Evolutionary conservation across 2,797 vertebrate genomes (phyloP), one percentile per base, ranked within the genome.

Genomic region (Pantherophis vulpinus): DNA sequence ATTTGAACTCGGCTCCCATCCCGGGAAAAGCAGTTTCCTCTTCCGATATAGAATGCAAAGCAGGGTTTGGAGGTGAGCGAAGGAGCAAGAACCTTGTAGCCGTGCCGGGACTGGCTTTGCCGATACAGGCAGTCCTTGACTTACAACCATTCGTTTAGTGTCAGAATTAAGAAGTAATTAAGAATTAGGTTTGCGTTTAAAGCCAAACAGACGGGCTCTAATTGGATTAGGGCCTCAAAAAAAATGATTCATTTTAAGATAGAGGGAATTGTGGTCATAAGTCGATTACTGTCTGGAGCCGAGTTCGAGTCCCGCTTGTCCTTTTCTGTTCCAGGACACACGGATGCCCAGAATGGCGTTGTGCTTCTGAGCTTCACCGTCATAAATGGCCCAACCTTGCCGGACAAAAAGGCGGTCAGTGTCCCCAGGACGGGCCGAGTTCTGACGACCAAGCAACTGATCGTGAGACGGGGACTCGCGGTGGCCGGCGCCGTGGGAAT

Each of bases 331-430:
- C 54, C 94, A 97, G 97, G 95, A 0, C 94, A 94, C 14, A 0
- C 74, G 0, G 96, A 97, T 0, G 1, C 0, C 0, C 94, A 92
- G 66, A 92, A 29, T 0, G 91, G 96, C 0, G 51, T 96, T 0
- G 66, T 95, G 59, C 97, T 97, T 20, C 91, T 2, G 0, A 87
- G 95, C 89, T 91, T 95, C 91, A 96, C 94, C 56, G 92, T 5
- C 42, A 25, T 1, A 0, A 96, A 96, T 2, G 92, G 90, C 1
- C 14, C n/a, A 0, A 1, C 0, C 0, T 86, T 59, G 20, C 89
- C 25, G 0, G 94, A 66, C 12, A 87, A 63, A 54, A 7, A 9
- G 0, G 11, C 1, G 0, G 66, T 10, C 0, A 0, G 70, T 42
- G 0, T 7, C 0, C 2, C 74, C 0, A 14, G 42, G 0, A 56